These are phyloP conservation scores for Cygnus buccinator DNA, from an alignment of 2,113 vertebrate genomes.

Conservation along the genomic window DNA sequence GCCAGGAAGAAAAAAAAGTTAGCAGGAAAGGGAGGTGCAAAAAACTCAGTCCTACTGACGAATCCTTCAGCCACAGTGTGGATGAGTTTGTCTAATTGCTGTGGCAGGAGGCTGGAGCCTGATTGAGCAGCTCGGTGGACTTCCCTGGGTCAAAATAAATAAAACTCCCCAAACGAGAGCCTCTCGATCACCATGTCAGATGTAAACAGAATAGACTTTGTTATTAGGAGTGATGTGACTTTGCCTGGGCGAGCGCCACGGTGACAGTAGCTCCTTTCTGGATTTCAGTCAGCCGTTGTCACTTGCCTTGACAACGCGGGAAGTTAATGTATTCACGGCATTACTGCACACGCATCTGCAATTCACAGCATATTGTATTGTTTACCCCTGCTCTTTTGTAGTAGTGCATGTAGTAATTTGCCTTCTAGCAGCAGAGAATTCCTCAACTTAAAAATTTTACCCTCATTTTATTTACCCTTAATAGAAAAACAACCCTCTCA, in stretches of 20 bases:
- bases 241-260: constrained; percentile 39
- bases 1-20: not conserved
- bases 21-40: not conserved
- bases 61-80: not conserved
- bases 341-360: constrained; percentile 73
- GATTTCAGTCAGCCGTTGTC: constrained; percentile 79
- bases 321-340: constrained; percentile 77
- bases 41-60: not conserved
- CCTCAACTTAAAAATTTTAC: constrained; percentile 73
- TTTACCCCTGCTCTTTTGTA: constrained; percentile 79
- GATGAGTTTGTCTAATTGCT: constrained; percentile 38
- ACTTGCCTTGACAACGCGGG: constrained; percentile 76
- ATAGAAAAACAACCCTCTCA: constrained; percentile 50
- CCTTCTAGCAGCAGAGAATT: constrained; percentile 77
- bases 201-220: constrained; percentile 77
- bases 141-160: constrained; percentile 36
- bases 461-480: constrained; percentile 71
- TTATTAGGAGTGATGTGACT: constrained; percentile 77
- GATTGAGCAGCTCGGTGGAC: not conserved
- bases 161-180: constrained; percentile 3
- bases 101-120: not conserved
- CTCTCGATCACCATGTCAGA: constrained; percentile 70
- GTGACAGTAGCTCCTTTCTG: constrained; percentile 77
- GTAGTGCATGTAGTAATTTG: constrained; percentile 72
- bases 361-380: constrained; percentile 72